Evolutionary conservation across 1,140 invertebrate genomes (phyloP), one percentile per base, ranked within the genome.

Genomic region (Drosophila orena): DNA sequence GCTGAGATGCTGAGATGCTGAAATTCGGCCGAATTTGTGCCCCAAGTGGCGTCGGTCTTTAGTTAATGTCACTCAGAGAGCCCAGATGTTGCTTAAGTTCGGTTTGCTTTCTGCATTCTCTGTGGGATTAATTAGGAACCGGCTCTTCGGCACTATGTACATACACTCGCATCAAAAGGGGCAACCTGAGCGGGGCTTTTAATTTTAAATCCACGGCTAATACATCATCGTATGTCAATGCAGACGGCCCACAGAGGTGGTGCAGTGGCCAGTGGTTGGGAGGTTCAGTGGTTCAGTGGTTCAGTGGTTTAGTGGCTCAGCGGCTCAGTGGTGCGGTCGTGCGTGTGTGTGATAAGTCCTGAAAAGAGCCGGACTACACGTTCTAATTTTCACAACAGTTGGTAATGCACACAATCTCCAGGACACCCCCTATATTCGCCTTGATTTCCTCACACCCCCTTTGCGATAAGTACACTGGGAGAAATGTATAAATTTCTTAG

Each of bases 161-260:
- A 60, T 22, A 34, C 53, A 60, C 15, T 53, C 20, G 46, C 24
- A 83, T 86, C 81, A 88, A 79, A 46, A 14, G 44, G 50, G 68
- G 61, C 69, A 86, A 79, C 74, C 75, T 88, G 79, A 83, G 64
- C 43, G 74, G 66, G 69, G 80, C 86, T 89, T 89, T 89, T 90
- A 90, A 89, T 90, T 89, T 89, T 90, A 78, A 81, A 74, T 76
- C 71, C 70, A 30, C 37, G 66, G 66, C 81, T 79, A 89, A 89
- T 89, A 84, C 81, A 89, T 89, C 85, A 89, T 89, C 85, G 85
- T 86, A 90, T 81, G 79, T 83, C 80, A 81, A 75, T 60, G 64
- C 75, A 15, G 27, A 17, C 56, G 22, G 3, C 22, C 22, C 22
- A 24, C 22, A 35, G 58, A 85, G 81, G 81, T 85, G 77, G 49